These are phyloP conservation scores for Hyles vespertilio DNA, from an alignment of 1,140 invertebrate species.

Conservation along the genomic window DNA sequence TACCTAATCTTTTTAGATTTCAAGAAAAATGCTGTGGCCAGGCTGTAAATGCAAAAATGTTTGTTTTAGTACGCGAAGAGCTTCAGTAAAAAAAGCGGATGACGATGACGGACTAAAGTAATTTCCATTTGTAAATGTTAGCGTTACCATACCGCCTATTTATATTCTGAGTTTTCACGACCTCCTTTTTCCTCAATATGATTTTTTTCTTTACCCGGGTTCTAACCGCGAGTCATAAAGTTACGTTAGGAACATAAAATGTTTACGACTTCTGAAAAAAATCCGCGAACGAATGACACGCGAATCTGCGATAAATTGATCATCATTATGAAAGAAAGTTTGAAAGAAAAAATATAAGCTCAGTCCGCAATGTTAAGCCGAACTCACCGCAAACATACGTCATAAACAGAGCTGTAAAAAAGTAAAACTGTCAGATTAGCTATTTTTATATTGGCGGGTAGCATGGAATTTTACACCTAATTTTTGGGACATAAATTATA, in stretches of 20 bases:
- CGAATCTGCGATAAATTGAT: conserved; percentile 52
- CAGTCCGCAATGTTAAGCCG: conserved; percentile 29
- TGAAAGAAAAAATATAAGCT: conserved; percentile 26
- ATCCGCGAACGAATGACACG: conserved; percentile 39
- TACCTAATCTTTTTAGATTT: too few relatives aligned
- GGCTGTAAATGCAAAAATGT: too few relatives aligned
- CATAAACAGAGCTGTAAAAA: neutral
- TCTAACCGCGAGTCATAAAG: too few relatives aligned
- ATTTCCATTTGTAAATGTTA: too few relatives aligned
- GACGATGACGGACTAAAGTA: too few relatives aligned
- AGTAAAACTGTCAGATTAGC: neutral
- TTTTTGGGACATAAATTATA: neutral
- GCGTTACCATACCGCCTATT: too few relatives aligned
- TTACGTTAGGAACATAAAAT: conserved; percentile 22
- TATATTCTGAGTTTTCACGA: too few relatives aligned
- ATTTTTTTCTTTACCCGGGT: too few relatives aligned
- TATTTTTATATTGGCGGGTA: conserved; percentile 3
- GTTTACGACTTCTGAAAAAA: conserved; percentile 39
- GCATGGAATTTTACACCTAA: neutral
- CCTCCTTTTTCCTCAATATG: too few relatives aligned
- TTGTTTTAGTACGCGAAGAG: too few relatives aligned
- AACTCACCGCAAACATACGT: conserved; percentile 9
- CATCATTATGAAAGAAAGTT: conserved; percentile 50
- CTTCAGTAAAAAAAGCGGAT: too few relatives aligned
- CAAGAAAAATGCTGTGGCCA: too few relatives aligned